These are phyloP conservation scores for Tetanocera ferruginea DNA, from an alignment of 2,888 invertebrate species.

Conservation along the genomic window DNA sequence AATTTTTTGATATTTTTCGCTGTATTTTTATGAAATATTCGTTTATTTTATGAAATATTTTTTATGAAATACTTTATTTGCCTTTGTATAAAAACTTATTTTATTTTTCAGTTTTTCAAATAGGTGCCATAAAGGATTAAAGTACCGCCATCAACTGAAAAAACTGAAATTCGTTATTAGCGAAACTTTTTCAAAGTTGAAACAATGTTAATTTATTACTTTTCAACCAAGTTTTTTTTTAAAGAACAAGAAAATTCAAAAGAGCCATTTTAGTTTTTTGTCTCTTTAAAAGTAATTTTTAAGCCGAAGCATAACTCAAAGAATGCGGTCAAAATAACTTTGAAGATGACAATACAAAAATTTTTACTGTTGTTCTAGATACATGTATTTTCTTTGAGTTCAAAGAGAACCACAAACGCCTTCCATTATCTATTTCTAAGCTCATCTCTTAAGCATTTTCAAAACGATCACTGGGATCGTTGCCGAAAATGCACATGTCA, in stretches of 20 bases:
- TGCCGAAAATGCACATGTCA: slow-evolving; percentile 13
- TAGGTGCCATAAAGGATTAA: too few relatives aligned
- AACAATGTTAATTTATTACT: too few relatives aligned
- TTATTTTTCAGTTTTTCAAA: too few relatives aligned
- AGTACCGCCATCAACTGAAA: too few relatives aligned
- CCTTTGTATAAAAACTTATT: too few relatives aligned
- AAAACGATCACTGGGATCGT: not conserved
- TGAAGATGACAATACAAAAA: slow-evolving; percentile 7
- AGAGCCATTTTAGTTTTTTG: not conserved
- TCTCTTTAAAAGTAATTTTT: not conserved
- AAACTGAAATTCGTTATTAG: too few relatives aligned
- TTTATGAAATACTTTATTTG: too few relatives aligned
- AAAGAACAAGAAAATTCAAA: not conserved
- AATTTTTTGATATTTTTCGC: too few relatives aligned
- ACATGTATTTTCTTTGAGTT: not conserved
- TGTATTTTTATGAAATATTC: too few relatives aligned
- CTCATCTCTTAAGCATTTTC: not conserved
- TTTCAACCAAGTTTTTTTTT: too few relatives aligned
- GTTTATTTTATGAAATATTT: too few relatives aligned
- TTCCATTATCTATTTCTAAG: not conserved
- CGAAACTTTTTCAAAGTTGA: too few relatives aligned
- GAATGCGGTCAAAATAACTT: not conserved
- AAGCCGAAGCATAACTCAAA: not conserved
- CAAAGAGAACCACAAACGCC: not conserved
- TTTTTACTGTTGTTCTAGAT: not conserved